A percentile compares a stretch with the other conserved stretches of the same genome.
Evolutionary conservation across 1,140 invertebrate species (phyloP).

Genomic region (Leptonema lineaticorne): DNA sequence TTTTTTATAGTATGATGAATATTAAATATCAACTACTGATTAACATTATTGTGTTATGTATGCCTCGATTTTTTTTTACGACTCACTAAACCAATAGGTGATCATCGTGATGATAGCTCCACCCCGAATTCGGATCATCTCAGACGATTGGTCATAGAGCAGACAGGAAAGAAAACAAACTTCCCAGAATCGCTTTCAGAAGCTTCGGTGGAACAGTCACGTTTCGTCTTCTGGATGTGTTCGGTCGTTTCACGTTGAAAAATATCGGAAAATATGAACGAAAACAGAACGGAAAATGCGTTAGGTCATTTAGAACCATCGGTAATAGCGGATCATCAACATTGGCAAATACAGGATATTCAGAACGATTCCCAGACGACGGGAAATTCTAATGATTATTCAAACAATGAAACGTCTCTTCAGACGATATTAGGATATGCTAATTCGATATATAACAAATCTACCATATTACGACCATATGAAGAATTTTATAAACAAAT

Average conservation of each 20-base stretch:
- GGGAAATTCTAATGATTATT: slow-evolving; percentile 15
- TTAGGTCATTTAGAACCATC: slow-evolving; percentile 20
- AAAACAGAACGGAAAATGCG: slow-evolving; percentile 12
- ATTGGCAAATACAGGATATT: neutral
- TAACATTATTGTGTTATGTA: neutral
- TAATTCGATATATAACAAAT: slow-evolving; percentile 33
- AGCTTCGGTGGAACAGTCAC: neutral
- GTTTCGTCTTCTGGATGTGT: neutral
- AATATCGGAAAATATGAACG: neutral
- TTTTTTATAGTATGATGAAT: too few species aligned
- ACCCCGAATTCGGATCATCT: slow-evolving; percentile 18
- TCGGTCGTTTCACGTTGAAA: neutral
- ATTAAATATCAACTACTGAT: too few species aligned
- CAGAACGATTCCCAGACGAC: neutral
- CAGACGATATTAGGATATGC: slow-evolving; percentile 34
- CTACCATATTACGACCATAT: neutral
- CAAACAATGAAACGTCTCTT: slow-evolving; percentile 18
- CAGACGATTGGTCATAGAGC: slow-evolving; percentile 21
- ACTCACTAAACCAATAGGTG: slow-evolving; percentile 1
- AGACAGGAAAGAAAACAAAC: neutral
- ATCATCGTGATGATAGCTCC: slow-evolving; percentile 22
- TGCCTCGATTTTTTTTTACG: neutral
- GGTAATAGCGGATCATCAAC: neutral
- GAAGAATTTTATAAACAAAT: slow-evolving; percentile 3
- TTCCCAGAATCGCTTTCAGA: neutral